Conservation (phyloP, 2,113 vertebrate species). For the Morone chrysops region DNA sequence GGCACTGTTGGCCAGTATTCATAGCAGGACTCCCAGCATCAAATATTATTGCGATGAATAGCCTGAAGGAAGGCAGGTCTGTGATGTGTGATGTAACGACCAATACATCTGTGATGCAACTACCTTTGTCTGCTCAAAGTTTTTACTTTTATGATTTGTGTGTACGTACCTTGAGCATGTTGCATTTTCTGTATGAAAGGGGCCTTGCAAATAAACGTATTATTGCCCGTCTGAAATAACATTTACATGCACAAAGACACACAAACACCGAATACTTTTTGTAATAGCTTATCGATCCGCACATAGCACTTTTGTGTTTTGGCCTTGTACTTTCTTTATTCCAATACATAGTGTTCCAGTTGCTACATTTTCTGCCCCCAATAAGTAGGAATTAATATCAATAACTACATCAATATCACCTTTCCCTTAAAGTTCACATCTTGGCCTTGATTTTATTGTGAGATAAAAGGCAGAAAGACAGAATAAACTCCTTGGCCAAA, state of each 20-base stretch:
- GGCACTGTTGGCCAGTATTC: slow-evolving; percentile 28
- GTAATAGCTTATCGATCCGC: slow-evolving; percentile 21
- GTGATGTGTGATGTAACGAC: slow-evolving; percentile 56
- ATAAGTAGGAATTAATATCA: background rate
- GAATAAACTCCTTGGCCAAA: background rate
- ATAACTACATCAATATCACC: background rate
- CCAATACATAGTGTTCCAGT: slow-evolving; percentile 31
- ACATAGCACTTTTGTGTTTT: background rate
- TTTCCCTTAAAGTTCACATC: background rate
- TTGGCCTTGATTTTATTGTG: background rate
- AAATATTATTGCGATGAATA: slow-evolving; percentile 35
- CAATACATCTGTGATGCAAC: slow-evolving; percentile 60
- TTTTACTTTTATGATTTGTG: background rate
- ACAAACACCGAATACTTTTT: slow-evolving; percentile 9
- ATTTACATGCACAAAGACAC: background rate
- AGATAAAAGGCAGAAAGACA: background rate
- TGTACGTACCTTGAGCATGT: background rate
- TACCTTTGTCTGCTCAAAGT: slow-evolving; percentile 23
- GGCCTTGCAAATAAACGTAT: background rate
- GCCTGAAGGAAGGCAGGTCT: slow-evolving; percentile 50
- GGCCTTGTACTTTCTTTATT: background rate
- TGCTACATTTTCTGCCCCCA: background rate
- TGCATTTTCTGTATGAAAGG: background rate
- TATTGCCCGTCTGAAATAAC: slow-evolving; percentile 3
- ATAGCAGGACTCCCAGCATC: slow-evolving; percentile 39